These are phyloP conservation scores for Cheilosia vulpina DNA, from an alignment of 2,888 invertebrate species.

Conservation along the genomic window DNA sequence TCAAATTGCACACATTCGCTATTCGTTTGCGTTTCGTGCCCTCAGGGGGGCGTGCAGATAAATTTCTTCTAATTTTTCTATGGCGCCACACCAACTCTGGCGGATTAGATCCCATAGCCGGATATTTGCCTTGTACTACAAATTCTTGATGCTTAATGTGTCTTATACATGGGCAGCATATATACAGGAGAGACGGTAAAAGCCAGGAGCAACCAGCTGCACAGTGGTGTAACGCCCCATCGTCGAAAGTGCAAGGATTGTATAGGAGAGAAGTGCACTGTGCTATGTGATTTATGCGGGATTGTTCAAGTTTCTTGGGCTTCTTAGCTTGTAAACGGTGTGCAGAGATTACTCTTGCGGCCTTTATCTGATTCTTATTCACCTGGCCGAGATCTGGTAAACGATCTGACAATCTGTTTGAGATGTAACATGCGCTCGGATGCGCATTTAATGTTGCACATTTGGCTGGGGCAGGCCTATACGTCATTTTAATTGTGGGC, in stretches of 20 bases:
- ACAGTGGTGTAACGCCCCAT: slow-evolving; percentile 63
- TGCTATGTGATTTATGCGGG: slow-evolving; percentile 68
- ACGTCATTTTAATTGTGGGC: slow-evolving; percentile 73
- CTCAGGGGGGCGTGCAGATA: slow-evolving; percentile 32
- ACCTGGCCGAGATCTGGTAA: slow-evolving; percentile 58
- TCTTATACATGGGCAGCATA: slow-evolving; percentile 3
- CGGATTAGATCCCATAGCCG: slow-evolving; percentile 63
- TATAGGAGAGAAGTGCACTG: slow-evolving; percentile 5
- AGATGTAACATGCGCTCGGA: slow-evolving; percentile 52
- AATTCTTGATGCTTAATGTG: slow-evolving; percentile 64
- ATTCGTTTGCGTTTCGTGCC: slow-evolving; percentile 30
- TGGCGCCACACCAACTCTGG: slow-evolving; percentile 68
- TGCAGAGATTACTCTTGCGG: slow-evolving; percentile 54
- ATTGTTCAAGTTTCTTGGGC: slow-evolving; percentile 63
- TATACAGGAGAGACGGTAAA: slow-evolving; percentile 21
- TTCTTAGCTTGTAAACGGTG: slow-evolving; percentile 49
- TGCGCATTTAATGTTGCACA: slow-evolving; percentile 26
- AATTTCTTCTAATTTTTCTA: slow-evolving; percentile 70
- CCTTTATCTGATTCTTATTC: slow-evolving; percentile 66
- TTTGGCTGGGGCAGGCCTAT: slow-evolving; percentile 55
- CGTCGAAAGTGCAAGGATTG: slow-evolving; percentile 14
- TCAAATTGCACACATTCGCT: slow-evolving; percentile 70
- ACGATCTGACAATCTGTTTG: slow-evolving; percentile 72
- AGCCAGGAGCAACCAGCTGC: slow-evolving; percentile 70
- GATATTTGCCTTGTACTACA: slow-evolving; percentile 66